Percentiles rank a stretch among this genome's conserved stretches.
Evolutionary conservation across 1,140 invertebrate genomes (phyloP).

Genomic region (Magallana ariakensis): DNA sequence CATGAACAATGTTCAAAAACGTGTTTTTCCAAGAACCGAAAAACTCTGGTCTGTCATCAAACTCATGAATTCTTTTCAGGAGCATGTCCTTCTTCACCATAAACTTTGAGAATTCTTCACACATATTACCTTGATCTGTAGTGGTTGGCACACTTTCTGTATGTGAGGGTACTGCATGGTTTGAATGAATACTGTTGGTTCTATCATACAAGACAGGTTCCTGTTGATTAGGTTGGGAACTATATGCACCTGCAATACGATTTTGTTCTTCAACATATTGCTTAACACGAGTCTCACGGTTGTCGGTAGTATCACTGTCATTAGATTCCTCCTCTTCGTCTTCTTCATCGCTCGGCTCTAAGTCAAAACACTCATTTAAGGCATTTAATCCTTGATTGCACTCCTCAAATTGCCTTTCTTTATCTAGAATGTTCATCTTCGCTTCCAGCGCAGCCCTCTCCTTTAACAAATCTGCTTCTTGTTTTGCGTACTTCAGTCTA

Average conservation of each 20-base stretch:
- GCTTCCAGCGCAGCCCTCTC: constrained; percentile 8
- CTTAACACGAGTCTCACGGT: background rate
- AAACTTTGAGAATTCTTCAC: constrained; percentile 3
- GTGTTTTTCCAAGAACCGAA: constrained; percentile 7
- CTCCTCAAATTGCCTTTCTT: constrained; percentile 15
- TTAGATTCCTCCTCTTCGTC: background rate
- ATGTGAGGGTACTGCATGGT: background rate
- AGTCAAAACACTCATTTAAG: background rate
- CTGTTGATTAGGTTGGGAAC: background rate
- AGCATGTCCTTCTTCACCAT: constrained; percentile 42
- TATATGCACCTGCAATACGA: background rate
- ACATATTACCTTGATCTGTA: constrained; percentile 15
- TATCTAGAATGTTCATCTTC: background rate
- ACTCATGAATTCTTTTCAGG: background rate
- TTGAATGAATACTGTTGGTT: background rate
- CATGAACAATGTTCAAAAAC: background rate
- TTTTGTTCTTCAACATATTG: background rate
- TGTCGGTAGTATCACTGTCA: background rate
- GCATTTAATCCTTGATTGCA: background rate
- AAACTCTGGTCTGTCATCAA: constrained; percentile 43
- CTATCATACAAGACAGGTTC: background rate
- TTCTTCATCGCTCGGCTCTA: background rate
- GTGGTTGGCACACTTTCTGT: background rate
- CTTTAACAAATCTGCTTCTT: constrained; percentile 31
- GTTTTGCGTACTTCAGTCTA: constrained; percentile 16